A percentile compares a stretch with the other conserved stretches of the same genome.
Conservation (phyloP, 2,888 invertebrate genomes). For the Ashinkailepas kermadecensis region DNA sequence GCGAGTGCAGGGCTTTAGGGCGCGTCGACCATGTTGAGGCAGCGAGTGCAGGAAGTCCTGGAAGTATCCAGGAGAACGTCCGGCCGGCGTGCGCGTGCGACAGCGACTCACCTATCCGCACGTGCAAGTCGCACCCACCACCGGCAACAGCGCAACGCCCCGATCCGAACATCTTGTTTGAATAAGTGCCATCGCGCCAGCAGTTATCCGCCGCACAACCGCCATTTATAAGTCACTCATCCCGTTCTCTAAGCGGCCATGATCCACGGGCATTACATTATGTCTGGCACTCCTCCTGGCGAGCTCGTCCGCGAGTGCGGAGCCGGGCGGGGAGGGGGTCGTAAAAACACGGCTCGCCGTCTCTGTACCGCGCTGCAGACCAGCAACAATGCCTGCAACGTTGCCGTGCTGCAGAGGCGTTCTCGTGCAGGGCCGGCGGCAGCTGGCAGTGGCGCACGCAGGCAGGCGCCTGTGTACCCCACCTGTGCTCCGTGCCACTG, state of each 20-base stretch:
- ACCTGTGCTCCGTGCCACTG: too few species aligned
- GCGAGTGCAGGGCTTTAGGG: background rate
- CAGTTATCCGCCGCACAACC: background rate
- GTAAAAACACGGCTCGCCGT: background rate
- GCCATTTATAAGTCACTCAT: background rate
- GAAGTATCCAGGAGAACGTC: background rate
- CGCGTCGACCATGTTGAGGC: background rate
- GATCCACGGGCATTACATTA: background rate
- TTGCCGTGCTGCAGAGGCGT: background rate
- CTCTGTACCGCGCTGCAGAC: background rate
- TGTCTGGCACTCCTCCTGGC: background rate
- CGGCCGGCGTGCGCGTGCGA: too few species aligned
- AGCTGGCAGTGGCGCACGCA: background rate
- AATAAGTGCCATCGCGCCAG: background rate
- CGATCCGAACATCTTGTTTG: background rate
- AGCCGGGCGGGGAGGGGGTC: background rate
- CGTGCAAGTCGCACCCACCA: background rate
- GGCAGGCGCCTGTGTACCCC: too few species aligned
- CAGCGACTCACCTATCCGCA: too few species aligned
- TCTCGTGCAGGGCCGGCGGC: background rate
- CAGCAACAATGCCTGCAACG: background rate
- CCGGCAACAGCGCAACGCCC: background rate
- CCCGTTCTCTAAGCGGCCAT: background rate
- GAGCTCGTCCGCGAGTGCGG: background rate
- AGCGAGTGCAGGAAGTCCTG: background rate